Evolutionary conservation across 2,888 invertebrate genomes (phyloP).

Genomic region (Parnassius orleans): DNA sequence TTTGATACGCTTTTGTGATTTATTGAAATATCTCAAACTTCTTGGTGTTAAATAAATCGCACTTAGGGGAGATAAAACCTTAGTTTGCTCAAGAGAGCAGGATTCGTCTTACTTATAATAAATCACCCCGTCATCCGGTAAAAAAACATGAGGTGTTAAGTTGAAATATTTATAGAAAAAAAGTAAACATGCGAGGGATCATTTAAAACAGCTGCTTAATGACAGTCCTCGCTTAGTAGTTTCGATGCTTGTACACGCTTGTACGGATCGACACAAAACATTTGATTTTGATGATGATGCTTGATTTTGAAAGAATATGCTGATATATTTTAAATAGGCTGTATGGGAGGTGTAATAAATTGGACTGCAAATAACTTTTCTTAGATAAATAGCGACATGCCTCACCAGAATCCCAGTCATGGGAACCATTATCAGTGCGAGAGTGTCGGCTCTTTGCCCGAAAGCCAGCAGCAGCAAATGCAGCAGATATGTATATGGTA

Average conservation of each 20-base stretch:
- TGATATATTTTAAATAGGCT: too few species aligned
- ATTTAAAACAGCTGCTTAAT: constrained; percentile 27
- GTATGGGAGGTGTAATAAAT: too few species aligned
- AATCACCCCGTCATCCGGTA: constrained; percentile 68
- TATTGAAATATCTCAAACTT: constrained; percentile 75
- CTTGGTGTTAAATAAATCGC: constrained; percentile 69
- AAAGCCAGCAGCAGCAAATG: too few species aligned
- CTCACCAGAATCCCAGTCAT: too few species aligned
- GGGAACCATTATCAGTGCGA: too few species aligned
- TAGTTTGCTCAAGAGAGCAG: constrained; percentile 45
- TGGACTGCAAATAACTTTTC: too few species aligned
- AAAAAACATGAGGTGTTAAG: constrained; percentile 65
- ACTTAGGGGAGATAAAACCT: constrained; percentile 71
- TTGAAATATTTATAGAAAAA: constrained; percentile 37
- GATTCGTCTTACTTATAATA: constrained; percentile 72
- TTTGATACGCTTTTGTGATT: constrained; percentile 76
- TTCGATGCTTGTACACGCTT: neutral
- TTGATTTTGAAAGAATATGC: too few species aligned
- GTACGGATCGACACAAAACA: too few species aligned
- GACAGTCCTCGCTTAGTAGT: constrained; percentile 3
- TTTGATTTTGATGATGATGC: too few species aligned
- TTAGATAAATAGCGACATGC: too few species aligned
- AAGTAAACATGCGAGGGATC: constrained; percentile 27
- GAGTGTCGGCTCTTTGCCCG: too few species aligned
- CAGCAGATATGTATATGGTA: too few species aligned